Evolutionary conservation across 2,888 invertebrate genomes (phyloP), one percentile per base, ranked within the genome.

Genomic region (Anthophora plumipes): DNA sequence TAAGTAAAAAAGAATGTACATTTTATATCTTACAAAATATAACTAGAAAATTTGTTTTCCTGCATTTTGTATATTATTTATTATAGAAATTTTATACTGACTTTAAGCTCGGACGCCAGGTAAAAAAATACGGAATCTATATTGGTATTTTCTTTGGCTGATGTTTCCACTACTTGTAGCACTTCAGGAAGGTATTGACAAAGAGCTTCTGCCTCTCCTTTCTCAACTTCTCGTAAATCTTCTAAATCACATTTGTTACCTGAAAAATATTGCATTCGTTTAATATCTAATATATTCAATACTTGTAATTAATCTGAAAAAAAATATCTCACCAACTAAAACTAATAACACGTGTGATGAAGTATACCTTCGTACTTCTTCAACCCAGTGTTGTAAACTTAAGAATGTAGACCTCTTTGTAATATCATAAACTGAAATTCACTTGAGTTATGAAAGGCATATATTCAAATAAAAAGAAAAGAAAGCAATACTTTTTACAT

Each of bases 321-420:
- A 69, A 46, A 46, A 41, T 55, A 37, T 86, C 94, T 93, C 91
- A 96, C 99, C 99, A 82, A 99, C 97, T 86, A 99, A 94, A 55
- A 98, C 96, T 82, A 99, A 96, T 82, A 98, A 96, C 43, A 98
- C 98, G 92, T 97, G 97, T 41, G 97, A 97, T 25, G 98, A 98
- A 69, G 99, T 98, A 92, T 99, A 99, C 91, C 97, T 96, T 86
- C 98, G 95, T 1, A 99, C 98, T 94, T 99, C 99, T 92, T 99
- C 99, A 84, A 99, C 96, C 99, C 99, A 99, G 92, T 98, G 96
- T 92, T 98, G 97, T 72, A 99, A 95, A 88, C 97, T 98, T 83
- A 98, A 95, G 94, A 99, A 99, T 57, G 98, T 97, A 70, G 98
- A 96, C 77, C 97, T 95, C 92, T 98, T 98, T 80, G 99, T 98